Evolutionary conservation across 2,113 vertebrate species (phyloP), one percentile per base, ranked within the genome.

Genomic region (Peucedramus taeniatus): DNA sequence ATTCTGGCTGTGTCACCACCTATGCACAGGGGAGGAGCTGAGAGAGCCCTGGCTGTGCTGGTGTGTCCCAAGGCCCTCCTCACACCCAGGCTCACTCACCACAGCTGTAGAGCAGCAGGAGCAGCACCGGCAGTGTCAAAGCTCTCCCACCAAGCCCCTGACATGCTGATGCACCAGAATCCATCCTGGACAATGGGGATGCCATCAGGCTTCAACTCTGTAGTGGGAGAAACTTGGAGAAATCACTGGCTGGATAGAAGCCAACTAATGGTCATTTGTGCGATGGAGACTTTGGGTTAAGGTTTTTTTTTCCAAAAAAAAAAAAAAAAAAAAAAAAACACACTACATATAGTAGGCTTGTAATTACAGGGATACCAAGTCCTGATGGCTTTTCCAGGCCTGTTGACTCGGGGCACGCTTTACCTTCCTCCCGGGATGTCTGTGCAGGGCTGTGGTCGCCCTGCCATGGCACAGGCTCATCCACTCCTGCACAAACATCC

Each of bases 391-490:
- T 82, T 87, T 87, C n/a, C 57, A 69, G 27, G 16, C 44, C n/a
- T 91, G 22, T 39, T 90, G n/a, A 85, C 31, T 37, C 0, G 0
- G 20, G 26, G 9, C 70, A 69, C 0, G 0, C 31, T 90, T 45
- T 37, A 8, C n/a, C 31, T 49, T 79, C 35, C 51, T 91, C 19
- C 35, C 0, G 0, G 31, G 27, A 1, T 54, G 72, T 81, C 83
- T 5, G 1, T 39, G 33, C 3, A 0, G 64, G 60, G n/a, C 82
- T 76, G 70, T 4, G 31, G 57, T 51, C 0, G 0, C n/a, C 33
- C 71, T 15, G 6, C 42, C 5, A 0, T 0, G 6, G 44, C 68
- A 76, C 40, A 61, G 83, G 45, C 76, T 80, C 80, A 31, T 53
- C 74, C 0, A 0, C 18, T 76, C 11, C 68, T 57, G 33, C 85